These are phyloP conservation scores for Todiramphus saurophagus DNA, from an alignment of 2,113 vertebrate species.

Conservation along the genomic window DNA sequence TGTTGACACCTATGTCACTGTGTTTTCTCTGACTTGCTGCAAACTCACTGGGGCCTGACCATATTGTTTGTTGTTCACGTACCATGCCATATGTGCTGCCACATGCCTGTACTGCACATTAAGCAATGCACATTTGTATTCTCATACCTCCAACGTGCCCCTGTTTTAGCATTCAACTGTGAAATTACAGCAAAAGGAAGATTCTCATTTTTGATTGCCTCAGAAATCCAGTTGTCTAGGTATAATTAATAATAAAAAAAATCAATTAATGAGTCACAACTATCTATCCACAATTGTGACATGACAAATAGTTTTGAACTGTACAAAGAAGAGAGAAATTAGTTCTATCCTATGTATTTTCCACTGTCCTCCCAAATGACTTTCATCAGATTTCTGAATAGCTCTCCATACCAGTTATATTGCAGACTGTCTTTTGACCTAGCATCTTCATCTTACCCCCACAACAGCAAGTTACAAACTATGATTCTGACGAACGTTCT, in stretches of 20 bases:
- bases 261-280: background rate
- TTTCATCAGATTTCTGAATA: background rate
- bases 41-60: background rate
- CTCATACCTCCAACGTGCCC: background rate
- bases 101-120: background rate
- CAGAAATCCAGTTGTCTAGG: background rate
- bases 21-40: conserved; percentile 1
- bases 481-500: background rate
- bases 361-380: background rate
- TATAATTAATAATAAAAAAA: background rate
- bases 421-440: background rate
- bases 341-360: background rate
- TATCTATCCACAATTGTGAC: background rate
- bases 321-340: background rate
- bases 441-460: background rate
- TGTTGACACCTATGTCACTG: background rate
- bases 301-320: background rate
- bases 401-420: background rate
- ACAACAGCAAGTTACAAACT: background rate
- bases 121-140: background rate
- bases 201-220: background rate
- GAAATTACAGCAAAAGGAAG: background rate
- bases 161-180: background rate
- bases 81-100: background rate
- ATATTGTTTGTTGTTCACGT: background rate